Conservation (phyloP, 2,113 vertebrate species). For the Thymallus thymallus region DNA sequence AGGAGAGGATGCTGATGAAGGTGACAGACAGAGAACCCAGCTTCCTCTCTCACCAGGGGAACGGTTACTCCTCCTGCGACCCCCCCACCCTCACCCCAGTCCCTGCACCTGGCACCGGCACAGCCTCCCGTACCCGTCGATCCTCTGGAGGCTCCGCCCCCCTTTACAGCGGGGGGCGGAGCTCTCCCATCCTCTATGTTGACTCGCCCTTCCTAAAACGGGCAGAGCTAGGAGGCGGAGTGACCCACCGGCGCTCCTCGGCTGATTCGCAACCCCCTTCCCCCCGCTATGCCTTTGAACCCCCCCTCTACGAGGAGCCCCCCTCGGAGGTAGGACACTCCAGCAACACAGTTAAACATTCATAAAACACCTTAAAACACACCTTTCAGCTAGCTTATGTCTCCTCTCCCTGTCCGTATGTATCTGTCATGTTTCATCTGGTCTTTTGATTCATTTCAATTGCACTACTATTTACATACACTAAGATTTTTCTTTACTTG, state of each 20-base stretch:
- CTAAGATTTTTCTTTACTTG: too few species aligned
- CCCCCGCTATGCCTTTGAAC: constrained; percentile 90
- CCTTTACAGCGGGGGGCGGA: constrained; percentile 69
- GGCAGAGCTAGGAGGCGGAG: constrained; percentile 76
- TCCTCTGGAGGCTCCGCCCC: constrained; percentile 80
- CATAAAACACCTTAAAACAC: too few species aligned
- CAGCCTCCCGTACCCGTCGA: constrained; percentile 75
- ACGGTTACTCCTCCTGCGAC: constrained; percentile 77
- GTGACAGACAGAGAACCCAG: constrained; percentile 93
- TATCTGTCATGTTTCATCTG: too few species aligned
- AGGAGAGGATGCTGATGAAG: constrained; percentile 95
- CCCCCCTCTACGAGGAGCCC: constrained; percentile 91
- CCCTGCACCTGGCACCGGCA: constrained; percentile 46
- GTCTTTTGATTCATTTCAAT: too few species aligned
- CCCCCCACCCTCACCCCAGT: constrained; percentile 71
- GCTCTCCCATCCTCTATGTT: constrained; percentile 76
- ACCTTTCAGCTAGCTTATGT: too few species aligned
- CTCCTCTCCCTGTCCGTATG: too few species aligned
- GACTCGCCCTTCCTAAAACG: constrained; percentile 90
- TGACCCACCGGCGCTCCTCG: constrained; percentile 77
- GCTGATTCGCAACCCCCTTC: constrained; percentile 90
- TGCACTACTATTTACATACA: too few species aligned
- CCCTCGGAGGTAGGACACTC: constrained; percentile 75
- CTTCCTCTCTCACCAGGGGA: constrained; percentile 90
- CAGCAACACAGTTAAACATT: too few species aligned